Base-by-base conservation (phyloP, 2,797 vertebrate species). In the Moxostoma hubbsi region DNA sequence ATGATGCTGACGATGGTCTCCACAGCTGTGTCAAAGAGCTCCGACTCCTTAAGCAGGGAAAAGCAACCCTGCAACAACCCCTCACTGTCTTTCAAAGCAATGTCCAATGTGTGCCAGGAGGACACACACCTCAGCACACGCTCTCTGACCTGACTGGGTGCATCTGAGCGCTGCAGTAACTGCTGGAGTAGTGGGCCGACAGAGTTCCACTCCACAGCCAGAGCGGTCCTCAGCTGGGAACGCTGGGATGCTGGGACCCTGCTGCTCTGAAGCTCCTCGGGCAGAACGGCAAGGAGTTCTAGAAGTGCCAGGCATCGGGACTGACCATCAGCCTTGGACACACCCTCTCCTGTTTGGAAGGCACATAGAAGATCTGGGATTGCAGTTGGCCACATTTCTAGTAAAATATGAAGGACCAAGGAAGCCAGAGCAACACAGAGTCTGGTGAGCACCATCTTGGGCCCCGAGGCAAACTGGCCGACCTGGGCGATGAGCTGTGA, bases 241-340 rank as follows among this genome's bases (percentile, higher is more conserved):
- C 96, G 97, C 51, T 95, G 96, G 73, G 94, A 94, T 79, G 95
- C 95, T 0, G 95, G 91, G 12, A 99, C 90, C 15, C 95, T 94
- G 84, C 95, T 95, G 85, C 95, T 98, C 90, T 97, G 97, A 81
- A 98, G 97, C 91, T 99, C 98, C 92, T 99, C 97, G 0, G 98
- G 98, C 73, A 99, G 92, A 36, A 99, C 96, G 0, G 95, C 95
- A 82, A 99, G 94, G 84, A 99, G 94, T 89, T 99, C 97, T 86
- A 99, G 90, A 83, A 99, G 92, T 0, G 96, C 96, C 54, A 97
- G 91, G 85, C 96, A 97, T 82, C 96, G 96, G 0, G 93, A 90
- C 1, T 94, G 95, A 62, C 96, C 94, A 4, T 96, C 94, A 82
- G 93, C 94, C 0, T 94, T 90, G 9, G 91, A 91, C 80, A 93